Evolutionary conservation across 2,888 invertebrate species (phyloP), one percentile per base, ranked within the genome.

Genomic region (Tupiocoris notatus): DNA sequence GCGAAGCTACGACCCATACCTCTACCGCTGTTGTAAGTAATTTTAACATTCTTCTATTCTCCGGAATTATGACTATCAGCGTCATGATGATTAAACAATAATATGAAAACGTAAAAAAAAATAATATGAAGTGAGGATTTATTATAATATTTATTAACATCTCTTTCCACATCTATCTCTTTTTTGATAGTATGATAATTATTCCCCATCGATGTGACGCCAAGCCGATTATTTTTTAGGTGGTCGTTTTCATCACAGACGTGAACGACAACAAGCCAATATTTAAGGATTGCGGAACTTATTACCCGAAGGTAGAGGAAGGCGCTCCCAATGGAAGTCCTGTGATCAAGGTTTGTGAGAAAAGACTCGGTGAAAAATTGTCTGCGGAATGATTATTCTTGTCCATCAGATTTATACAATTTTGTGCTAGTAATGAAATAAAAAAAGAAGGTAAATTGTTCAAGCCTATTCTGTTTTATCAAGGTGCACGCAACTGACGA

Each of bases 221-320:
- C 12, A 54, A 7, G 12, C 17, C 54, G 12, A 63, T 39, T 66
- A 1, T 17, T 23, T 64, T 75, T 18, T 25, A 75, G 75, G 75
- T 75, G n/a, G 95, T 96, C 0, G 96, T 98, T 0, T 96, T 96
- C 84, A 96, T 98, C 79, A 96, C 96, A 0, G 97, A 98, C 82
- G 96, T 97, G 20, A 98, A 98, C 83, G 97, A 96, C 83, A 95
- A 98, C 84, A 97, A 97, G 83, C 98, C 97, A 0, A 92, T 94
- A 79, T 98, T 98, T 83, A 94, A 95, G 84, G 94, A 96, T 81
- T 98, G 98, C 83, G 90, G 91, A 0, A 93, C 92, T 0, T 98
- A 98, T 84, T 92, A 92, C 82, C 96, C 96, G 0, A 94, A 95
- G 85, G 95, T 96, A 0, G 94, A 95, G 85, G 96, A 96, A 86